Base-by-base conservation (phyloP, 2,797 vertebrate species). In the Morelia viridis region DNA sequence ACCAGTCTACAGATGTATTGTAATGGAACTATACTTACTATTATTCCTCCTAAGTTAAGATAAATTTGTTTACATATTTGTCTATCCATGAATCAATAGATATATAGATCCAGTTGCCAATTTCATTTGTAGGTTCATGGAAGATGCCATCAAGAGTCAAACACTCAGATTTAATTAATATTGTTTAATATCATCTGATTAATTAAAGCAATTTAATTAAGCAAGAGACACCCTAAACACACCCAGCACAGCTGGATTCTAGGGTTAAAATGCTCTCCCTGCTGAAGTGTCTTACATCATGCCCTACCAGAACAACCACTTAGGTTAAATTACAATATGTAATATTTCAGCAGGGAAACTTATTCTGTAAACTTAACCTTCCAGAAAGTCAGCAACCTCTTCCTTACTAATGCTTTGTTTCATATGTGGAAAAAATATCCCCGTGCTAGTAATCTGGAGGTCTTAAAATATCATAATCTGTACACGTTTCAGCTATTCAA, bases 1-100 rank as follows among this genome's bases (percentile, higher is more conserved):
- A 94, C 93, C 35, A 50, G 87, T 62, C 68, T 91, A 89, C 2
- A 93, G 94, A 7, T 15, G 87, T 12, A 68, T 91, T 94, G 85
- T 89, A 65, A 89, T 91, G 93, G 84, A 65, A 1, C 28, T 89
- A 89, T 24, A 24, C n/a, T 87, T 65, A 85, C 3, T 17, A 17
- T 60, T 89, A 84, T 58, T 92, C 62, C 53, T 90, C 13, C 50
- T 80, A 85, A 71, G 35, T 88, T 50, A 41, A 46, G 46, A 88
- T 15, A 7, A 41, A 64, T 64, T 62, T 50, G 53, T 26, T 68
- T 71, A 61, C 50, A 76, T 71, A 84, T 22, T 56, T 26, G 1
- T 0, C 84, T 62, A 87, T 5, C 0, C 35, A 1, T 50, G 11
- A 1, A 57, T 11, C 17, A 35, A 57, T 60, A 28, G 53, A n/a